Percentiles rank a stretch among this genome's conserved stretches.
These are phyloP conservation scores for Crambe crambe DNA, from an alignment of 37 sponge, comb jelly and placozoan genomes.

Conservation along the genomic window DNA sequence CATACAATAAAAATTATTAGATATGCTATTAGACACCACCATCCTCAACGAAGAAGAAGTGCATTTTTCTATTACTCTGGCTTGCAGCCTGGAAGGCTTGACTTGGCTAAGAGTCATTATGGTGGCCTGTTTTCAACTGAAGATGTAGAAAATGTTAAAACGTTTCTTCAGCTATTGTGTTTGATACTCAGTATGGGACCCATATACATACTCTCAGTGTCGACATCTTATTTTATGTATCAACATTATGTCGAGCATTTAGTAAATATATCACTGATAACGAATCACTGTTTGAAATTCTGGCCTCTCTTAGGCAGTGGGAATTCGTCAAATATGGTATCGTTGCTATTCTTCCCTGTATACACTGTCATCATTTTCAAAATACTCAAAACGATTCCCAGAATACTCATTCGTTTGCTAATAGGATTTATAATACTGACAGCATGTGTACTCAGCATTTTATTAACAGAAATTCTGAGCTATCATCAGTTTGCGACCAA, in stretches of 20 bases:
- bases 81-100: neutral
- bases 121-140: neutral
- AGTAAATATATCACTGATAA: neutral
- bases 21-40: neutral
- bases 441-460: neutral
- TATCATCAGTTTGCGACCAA: neutral
- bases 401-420: neutral
- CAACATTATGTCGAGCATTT: neutral
- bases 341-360: neutral
- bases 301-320: neutral
- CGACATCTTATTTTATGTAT: neutral
- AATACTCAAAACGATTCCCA: neutral
- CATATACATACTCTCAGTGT: neutral
- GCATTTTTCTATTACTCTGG: neutral
- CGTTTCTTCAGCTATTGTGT: neutral
- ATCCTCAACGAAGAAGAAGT: neutral
- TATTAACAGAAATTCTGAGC: neutral
- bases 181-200: neutral
- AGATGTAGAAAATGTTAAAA: neutral
- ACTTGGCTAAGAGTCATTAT: neutral
- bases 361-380: neutral
- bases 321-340: neutral
- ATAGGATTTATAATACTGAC: neutral
- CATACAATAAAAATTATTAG: neutral
- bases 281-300: neutral